Evolutionary conservation across 2,797 vertebrate species (phyloP), one percentile per base, ranked within the genome.

Genomic region (Rhinichthys osculus): DNA sequence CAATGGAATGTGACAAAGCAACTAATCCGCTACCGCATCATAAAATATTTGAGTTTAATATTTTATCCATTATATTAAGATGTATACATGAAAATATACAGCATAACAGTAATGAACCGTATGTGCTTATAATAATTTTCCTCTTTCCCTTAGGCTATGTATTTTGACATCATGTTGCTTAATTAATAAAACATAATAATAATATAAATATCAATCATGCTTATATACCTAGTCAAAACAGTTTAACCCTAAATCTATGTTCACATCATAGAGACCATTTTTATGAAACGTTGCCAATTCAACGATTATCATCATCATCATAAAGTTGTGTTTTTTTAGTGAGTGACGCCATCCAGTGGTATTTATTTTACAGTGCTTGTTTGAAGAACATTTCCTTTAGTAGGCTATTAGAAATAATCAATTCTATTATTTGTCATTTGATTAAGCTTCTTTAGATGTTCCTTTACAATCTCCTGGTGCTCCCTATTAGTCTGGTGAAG

Each of bases 221-320:
- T 7, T 30, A 27, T 33, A 64, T 47, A 73, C n/a, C 1, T 14
- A 27, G 27, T 27, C 27, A 33, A 33, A 66, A 9, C 54, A 42
- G n/a, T 21, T 69, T 52, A 69, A n/a, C 7, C 8, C 27, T 27
- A 71, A 35, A 38, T 57, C 52, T 42, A 6, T 19, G 33, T 33
- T 59, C 3, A 70, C 0, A 69, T 1, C 0, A 69, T 1, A 0
- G 23, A 71, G 0, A 54, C 0, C 0, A 10, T 23, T 35, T 44
- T 19, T 16, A 47, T 14, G 21, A 81, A 69, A 47, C 3, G 0
- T n/a, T 13, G 4, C 2, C 6, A 9, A 27, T n/a, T 70, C 64
- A 52, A n/a, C 17, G 14, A 30, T 4, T 1, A 7, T 5, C 30
- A 6, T 38, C 44, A 10, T 5, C 44, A 19, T 33, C 1, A 10